Conservation (phyloP, 2,113 vertebrate species). For the Progne subis region DNA sequence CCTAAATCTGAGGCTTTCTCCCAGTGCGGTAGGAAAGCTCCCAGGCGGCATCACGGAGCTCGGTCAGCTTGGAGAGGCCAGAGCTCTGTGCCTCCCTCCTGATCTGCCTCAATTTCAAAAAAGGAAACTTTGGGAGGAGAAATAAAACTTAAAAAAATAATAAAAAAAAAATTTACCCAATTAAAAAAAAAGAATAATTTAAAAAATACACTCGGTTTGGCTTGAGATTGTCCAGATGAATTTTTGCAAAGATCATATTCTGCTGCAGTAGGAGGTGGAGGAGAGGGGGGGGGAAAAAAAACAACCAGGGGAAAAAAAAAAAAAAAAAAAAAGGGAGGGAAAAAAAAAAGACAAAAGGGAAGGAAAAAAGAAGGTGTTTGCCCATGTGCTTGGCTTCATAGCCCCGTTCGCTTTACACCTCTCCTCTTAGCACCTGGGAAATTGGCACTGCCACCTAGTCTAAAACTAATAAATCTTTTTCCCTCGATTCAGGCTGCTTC, state of each 20-base stretch:
- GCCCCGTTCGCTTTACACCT: constrained; percentile 41
- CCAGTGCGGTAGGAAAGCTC: background rate
- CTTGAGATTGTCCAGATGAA: background rate
- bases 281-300: fast-evolving
- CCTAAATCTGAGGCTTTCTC: background rate
- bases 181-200: background rate
- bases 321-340: fast-evolving
- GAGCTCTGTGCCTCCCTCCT: background rate
- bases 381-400: constrained; percentile 59
- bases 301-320: fast-evolving
- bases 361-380: constrained; percentile 44
- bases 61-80: background rate
- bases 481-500: constrained; percentile 42
- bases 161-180: too few species aligned
- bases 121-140: background rate
- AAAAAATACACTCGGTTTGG: background rate
- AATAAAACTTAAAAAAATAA: background rate
- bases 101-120: background rate
- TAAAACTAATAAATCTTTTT: constrained; percentile 69
- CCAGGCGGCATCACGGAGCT: fast-evolving
- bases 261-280: background rate
- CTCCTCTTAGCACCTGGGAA: constrained; percentile 67
- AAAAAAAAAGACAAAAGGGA: background rate
- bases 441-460: constrained; percentile 65
- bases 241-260: background rate